phyloP scores from a whole-genome alignment of 2,888 invertebrate species.

The Chydorus sphaericus region DNA sequence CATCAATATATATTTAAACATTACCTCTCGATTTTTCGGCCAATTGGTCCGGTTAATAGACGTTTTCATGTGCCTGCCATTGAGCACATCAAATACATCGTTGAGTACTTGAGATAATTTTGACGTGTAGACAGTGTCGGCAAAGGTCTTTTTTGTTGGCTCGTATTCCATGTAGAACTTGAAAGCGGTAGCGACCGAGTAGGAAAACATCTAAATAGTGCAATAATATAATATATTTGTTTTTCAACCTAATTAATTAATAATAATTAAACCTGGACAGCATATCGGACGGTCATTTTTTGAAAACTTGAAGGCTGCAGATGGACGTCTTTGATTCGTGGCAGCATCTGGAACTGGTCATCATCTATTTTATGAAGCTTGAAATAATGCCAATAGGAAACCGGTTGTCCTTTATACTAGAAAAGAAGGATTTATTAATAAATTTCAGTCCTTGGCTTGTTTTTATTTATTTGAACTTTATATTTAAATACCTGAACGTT shows the following conservation, averaged over 20 bases:
- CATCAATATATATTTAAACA: no score
- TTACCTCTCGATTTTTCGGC: background rate
- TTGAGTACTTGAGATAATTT: background rate
- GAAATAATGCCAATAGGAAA: background rate
- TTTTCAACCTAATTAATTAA: background rate
- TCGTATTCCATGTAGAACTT: background rate
- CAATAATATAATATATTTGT: background rate
- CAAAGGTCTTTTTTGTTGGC: background rate
- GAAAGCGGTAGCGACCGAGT: background rate
- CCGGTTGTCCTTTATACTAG: background rate
- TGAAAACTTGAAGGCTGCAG: background rate
- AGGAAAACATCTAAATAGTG: background rate
- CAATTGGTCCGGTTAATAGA: background rate
- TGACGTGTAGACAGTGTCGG: background rate
- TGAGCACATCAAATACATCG: background rate
- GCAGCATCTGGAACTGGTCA: background rate
- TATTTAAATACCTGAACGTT: background rate
- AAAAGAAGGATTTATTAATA: background rate
- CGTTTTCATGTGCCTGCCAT: background rate
- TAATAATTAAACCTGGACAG: background rate
- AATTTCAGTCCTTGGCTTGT: no score
- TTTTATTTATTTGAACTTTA: no score
- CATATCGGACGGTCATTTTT: background rate
- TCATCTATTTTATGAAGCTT: background rate
- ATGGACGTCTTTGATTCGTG: background rate